Conservation (phyloP, 2,888 invertebrate species). For the Ypsolopha scabrella region DNA sequence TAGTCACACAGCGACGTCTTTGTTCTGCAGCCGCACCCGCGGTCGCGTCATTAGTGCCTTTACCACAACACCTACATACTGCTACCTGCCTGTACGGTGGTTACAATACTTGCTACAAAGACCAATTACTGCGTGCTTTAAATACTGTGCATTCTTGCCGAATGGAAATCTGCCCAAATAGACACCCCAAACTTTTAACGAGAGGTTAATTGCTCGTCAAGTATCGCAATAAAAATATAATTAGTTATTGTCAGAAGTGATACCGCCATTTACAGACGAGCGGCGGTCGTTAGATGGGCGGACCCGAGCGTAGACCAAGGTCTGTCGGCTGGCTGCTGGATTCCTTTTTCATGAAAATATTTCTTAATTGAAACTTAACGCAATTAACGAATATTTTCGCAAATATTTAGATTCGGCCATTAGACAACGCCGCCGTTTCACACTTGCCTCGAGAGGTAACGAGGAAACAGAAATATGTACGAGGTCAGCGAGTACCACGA, state of each 20-base stretch:
- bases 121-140: neutral
- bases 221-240: neutral
- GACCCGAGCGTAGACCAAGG: neutral
- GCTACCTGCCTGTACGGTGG: neutral
- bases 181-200: too few relatives aligned
- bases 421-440: too few relatives aligned
- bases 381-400: too few relatives aligned
- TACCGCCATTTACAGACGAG: constrained; percentile 10
- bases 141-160: neutral
- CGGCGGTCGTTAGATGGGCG: constrained; percentile 1
- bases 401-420: too few relatives aligned
- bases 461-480: too few relatives aligned
- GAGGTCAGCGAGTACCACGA: too few relatives aligned
- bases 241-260: neutral
- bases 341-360: too few relatives aligned
- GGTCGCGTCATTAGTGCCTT: neutral
- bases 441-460: too few relatives aligned
- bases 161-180: neutral
- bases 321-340: too few relatives aligned
- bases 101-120: neutral
- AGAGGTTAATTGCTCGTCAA: neutral
- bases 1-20: neutral
- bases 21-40: neutral
- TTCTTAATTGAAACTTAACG: too few relatives aligned
- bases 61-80: neutral